phyloP scores from a whole-genome alignment of 2,113 vertebrate species.

The Varanus salvator region DNA sequence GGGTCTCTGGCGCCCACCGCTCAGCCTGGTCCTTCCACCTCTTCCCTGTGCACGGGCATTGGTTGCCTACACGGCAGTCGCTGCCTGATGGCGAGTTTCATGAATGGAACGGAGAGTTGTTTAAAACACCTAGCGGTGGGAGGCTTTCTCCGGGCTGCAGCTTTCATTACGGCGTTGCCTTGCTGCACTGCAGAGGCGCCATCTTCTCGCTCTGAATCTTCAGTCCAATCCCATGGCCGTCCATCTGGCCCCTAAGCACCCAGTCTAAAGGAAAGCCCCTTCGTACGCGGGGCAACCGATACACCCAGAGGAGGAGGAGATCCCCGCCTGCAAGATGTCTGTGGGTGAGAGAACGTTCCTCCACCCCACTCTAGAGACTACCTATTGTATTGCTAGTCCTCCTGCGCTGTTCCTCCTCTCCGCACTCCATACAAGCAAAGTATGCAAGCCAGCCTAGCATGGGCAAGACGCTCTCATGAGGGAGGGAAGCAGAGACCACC shows the following conservation, averaged over 20 bases:
- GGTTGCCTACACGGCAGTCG: constrained; percentile 8
- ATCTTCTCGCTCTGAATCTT: constrained; percentile 87
- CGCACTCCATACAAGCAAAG: constrained; percentile 5
- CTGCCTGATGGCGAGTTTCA: constrained; percentile 43
- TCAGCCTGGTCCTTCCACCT: neutral
- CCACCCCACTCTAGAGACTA: neutral
- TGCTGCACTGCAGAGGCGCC: constrained; percentile 95
- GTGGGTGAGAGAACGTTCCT: neutral
- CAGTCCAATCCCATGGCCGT: constrained; percentile 65
- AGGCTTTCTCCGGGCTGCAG: constrained; percentile 73
- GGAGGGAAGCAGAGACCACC: neutral
- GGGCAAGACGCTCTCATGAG: too few relatives aligned
- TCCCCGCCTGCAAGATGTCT: constrained; percentile 4
- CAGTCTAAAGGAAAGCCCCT: constrained; percentile 33
- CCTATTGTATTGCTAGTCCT: neutral
- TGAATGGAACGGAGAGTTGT: constrained; percentile 55
- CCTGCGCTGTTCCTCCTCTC: constrained; percentile 18
- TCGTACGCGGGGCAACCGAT: neutral
- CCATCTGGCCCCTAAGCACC: constrained; percentile 57
- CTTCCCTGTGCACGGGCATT: neutral
- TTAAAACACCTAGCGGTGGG: constrained; percentile 73
- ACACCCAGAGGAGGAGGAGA: neutral
- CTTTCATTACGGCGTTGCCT: constrained; percentile 70
- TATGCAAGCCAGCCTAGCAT: neutral
- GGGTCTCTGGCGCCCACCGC: neutral